These are phyloP conservation scores for Xestia sexstrigata DNA, from an alignment of 2,888 invertebrate species.

Conservation along the genomic window DNA sequence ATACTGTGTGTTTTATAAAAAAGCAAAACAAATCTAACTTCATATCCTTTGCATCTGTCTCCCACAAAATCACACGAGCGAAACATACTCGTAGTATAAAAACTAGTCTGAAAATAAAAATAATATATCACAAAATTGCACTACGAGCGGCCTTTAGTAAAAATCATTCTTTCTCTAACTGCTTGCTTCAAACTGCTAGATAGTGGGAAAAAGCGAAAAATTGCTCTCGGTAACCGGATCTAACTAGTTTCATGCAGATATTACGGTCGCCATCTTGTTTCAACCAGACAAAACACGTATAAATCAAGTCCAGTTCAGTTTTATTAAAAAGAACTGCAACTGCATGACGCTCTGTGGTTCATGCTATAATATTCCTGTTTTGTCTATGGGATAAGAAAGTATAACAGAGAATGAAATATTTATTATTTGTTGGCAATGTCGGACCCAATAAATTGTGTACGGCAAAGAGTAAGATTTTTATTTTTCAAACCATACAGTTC, in stretches of 20 bases:
- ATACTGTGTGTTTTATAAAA: neutral
- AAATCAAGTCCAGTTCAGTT: slow-evolving; percentile 82
- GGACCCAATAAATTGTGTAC: neutral
- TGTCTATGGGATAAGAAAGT: neutral
- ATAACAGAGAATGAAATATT: neutral
- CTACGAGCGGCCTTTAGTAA: slow-evolving; percentile 71
- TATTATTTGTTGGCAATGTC: neutral
- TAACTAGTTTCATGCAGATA: slow-evolving; percentile 81
- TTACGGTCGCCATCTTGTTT: slow-evolving; percentile 83
- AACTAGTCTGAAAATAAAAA: slow-evolving; percentile 27
- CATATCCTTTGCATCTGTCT: slow-evolving; percentile 1
- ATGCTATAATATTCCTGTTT: slow-evolving; percentile 3
- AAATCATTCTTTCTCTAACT: slow-evolving; percentile 73
- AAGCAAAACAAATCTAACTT: slow-evolving; percentile 6
- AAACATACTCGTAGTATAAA: slow-evolving; percentile 25
- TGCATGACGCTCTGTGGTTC: slow-evolving; percentile 65
- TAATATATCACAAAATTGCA: slow-evolving; percentile 50
- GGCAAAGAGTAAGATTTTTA: neutral
- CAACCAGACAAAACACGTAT: slow-evolving; percentile 82
- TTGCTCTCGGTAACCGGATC: slow-evolving; percentile 76
- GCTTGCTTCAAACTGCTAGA: slow-evolving; percentile 75
- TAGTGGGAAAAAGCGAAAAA: slow-evolving; percentile 79
- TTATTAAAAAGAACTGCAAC: slow-evolving; percentile 80
- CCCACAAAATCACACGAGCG: slow-evolving; percentile 17
- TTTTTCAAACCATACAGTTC: neutral